phyloP scores from a whole-genome alignment of 1,140 invertebrate species.

The Sitodiplosis mosellana region DNA sequence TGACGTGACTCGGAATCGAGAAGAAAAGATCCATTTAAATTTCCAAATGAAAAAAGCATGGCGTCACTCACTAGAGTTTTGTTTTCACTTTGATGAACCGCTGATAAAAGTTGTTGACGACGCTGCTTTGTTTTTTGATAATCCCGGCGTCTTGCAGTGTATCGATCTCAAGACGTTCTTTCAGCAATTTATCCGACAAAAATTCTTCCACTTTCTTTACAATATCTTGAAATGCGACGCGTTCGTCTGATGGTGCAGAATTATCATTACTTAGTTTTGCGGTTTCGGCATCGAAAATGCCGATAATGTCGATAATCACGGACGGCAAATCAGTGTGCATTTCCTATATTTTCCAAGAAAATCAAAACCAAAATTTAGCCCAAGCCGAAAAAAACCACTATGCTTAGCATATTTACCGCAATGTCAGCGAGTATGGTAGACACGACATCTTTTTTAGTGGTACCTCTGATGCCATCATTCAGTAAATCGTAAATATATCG shows the following conservation, averaged over 20 bases:
- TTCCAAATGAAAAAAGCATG: too few relatives aligned
- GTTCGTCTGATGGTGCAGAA: slow-evolving; percentile 40
- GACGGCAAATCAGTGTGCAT: slow-evolving; percentile 58
- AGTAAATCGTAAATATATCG: slow-evolving; percentile 40
- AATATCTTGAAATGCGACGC: slow-evolving; percentile 54
- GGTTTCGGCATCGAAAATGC: slow-evolving; percentile 60
- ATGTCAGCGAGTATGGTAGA: slow-evolving; percentile 45
- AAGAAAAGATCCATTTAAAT: too few relatives aligned
- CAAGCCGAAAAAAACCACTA: slow-evolving; percentile 5
- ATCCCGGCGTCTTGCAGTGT: slow-evolving; percentile 81
- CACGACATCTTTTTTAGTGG: slow-evolving; percentile 49
- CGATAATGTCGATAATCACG: slow-evolving; percentile 58
- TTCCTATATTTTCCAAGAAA: slow-evolving; percentile 29
- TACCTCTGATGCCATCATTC: slow-evolving; percentile 44
- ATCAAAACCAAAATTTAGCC: too few relatives aligned
- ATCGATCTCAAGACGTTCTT: slow-evolving; percentile 86
- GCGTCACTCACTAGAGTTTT: slow-evolving; percentile 72
- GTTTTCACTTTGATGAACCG: slow-evolving; percentile 98
- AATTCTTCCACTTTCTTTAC: slow-evolving; percentile 62
- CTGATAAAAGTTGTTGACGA: slow-evolving; percentile 53
- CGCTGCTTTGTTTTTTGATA: slow-evolving; percentile 59
- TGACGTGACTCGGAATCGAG: too few relatives aligned
- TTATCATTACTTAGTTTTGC: slow-evolving; percentile 30
- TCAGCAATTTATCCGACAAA: slow-evolving; percentile 67
- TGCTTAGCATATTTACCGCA: slow-evolving; percentile 32